phyloP scores from a whole-genome alignment of 2,113 vertebrate genomes.

The Lucifuga dentata region DNA sequence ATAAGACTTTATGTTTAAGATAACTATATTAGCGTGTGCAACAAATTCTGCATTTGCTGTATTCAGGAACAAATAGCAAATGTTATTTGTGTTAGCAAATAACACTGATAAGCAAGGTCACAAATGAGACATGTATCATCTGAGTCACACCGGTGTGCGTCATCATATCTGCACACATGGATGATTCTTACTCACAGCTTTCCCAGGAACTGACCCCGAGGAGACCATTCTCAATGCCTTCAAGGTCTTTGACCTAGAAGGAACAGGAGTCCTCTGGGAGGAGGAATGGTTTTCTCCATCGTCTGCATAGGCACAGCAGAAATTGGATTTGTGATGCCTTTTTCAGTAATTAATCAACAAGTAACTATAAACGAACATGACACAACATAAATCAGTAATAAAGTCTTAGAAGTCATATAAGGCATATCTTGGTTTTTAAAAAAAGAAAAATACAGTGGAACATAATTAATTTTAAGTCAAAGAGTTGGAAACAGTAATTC shows the following conservation, averaged over 20 bases:
- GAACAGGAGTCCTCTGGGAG: constrained; percentile 12
- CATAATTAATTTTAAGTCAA: constrained; percentile 36
- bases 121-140: neutral
- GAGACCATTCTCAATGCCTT: constrained; percentile 23
- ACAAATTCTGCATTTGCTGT: neutral
- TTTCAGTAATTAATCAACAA: constrained; percentile 25
- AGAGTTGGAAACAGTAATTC: constrained; percentile 38
- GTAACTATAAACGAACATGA: constrained; percentile 25
- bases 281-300: constrained; percentile 14
- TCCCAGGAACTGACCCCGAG: constrained; percentile 34
- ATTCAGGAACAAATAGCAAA: neutral
- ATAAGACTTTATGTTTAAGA: too few relatives aligned
- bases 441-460: constrained; percentile 36
- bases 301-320: constrained; percentile 9
- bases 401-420: constrained; percentile 19
- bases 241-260: constrained; percentile 54
- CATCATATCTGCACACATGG: constrained; percentile 2
- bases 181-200: neutral
- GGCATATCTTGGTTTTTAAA: neutral
- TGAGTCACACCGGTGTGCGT: neutral
- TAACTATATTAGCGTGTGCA: too few relatives aligned
- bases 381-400: constrained; percentile 16
- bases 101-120: neutral
- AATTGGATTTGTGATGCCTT: constrained; percentile 1
- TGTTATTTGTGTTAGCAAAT: too few relatives aligned